phyloP scores from a whole-genome alignment of 2,888 invertebrate genomes.

The Trichogramma dendrolimi region DNA sequence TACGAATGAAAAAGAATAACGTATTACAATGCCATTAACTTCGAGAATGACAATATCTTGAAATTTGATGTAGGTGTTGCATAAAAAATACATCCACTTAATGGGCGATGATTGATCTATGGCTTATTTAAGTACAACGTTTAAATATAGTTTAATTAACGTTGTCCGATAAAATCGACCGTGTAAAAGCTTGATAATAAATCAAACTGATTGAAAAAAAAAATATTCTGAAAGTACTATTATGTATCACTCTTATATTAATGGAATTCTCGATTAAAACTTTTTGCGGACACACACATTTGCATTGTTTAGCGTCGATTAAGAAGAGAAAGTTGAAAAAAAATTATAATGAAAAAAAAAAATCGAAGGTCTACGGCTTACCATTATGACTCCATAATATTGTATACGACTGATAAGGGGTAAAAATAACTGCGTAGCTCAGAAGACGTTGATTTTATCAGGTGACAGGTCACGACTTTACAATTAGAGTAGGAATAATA shows the following conservation, averaged over 20 bases:
- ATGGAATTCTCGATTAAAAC: slow-evolving; percentile 23
- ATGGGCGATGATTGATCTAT: no score
- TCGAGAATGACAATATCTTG: no score
- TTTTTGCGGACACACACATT: slow-evolving; percentile 6
- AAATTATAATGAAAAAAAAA: slow-evolving; percentile 1
- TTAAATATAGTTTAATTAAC: slow-evolving; percentile 11
- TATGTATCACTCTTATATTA: slow-evolving; percentile 25
- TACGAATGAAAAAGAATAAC: no score
- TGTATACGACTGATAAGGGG: neutral
- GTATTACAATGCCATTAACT: no score
- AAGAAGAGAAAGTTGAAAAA: slow-evolving; percentile 1
- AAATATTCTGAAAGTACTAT: slow-evolving; percentile 10
- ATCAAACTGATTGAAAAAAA: slow-evolving; percentile 8
- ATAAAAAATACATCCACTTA: no score
- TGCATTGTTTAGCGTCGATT: slow-evolving; percentile 19
- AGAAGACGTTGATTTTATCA: slow-evolving; percentile 30
- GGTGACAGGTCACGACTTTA: slow-evolving; percentile 29
- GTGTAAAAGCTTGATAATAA: slow-evolving; percentile 16
- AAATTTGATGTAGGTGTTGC: no score
- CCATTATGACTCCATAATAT: no score
- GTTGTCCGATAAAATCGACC: slow-evolving; percentile 4
- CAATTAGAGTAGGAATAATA: slow-evolving; percentile 29
- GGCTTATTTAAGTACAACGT: no score
- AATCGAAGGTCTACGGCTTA: slow-evolving; percentile 23
- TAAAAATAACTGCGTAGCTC: slow-evolving; percentile 10